Evolutionary conservation across 2,113 vertebrate species (phyloP).

Genomic region (Sminthopsis crassicaudata): DNA sequence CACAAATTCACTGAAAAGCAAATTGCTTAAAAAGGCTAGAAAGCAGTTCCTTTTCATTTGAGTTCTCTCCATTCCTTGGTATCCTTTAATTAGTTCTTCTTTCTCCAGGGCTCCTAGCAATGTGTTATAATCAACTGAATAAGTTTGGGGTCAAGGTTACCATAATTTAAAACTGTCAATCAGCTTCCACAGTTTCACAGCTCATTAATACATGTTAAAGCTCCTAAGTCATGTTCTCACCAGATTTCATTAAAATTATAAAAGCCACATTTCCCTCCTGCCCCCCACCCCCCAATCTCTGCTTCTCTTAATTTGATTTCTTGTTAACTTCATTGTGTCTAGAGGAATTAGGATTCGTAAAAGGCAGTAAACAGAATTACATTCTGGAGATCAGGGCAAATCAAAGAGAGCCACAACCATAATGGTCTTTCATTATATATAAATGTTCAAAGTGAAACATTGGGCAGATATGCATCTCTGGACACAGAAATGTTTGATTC

Average conservation of each 20-base stretch:
- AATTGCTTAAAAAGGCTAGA: slow-evolving; percentile 46
- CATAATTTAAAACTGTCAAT: slow-evolving; percentile 58
- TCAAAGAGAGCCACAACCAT: background rate
- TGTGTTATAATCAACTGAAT: slow-evolving; percentile 59
- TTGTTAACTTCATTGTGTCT: slow-evolving; percentile 43
- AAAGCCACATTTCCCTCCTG: slow-evolving; percentile 36
- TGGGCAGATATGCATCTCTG: background rate
- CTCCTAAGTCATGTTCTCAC: slow-evolving; percentile 51
- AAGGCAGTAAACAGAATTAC: background rate
- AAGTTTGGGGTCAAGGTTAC: slow-evolving; percentile 60
- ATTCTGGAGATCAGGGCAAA: slow-evolving; percentile 26
- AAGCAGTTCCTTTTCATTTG: slow-evolving; percentile 31
- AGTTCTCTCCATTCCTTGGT: slow-evolving; percentile 46
- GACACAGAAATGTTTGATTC: background rate
- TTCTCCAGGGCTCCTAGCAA: slow-evolving; percentile 35
- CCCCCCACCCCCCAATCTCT: background rate
- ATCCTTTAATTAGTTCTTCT: slow-evolving; percentile 61
- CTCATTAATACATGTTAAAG: slow-evolving; percentile 44
- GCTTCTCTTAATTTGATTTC: slow-evolving; percentile 39
- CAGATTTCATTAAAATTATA: slow-evolving; percentile 58
- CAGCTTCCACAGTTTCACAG: slow-evolving; percentile 41
- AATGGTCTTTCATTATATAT: slow-evolving; percentile 7
- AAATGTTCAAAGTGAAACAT: background rate
- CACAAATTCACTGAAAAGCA: background rate
- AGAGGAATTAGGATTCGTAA: slow-evolving; percentile 44